Conservation (phyloP, 2,797 vertebrate species). For the Coluber constrictor region DNA sequence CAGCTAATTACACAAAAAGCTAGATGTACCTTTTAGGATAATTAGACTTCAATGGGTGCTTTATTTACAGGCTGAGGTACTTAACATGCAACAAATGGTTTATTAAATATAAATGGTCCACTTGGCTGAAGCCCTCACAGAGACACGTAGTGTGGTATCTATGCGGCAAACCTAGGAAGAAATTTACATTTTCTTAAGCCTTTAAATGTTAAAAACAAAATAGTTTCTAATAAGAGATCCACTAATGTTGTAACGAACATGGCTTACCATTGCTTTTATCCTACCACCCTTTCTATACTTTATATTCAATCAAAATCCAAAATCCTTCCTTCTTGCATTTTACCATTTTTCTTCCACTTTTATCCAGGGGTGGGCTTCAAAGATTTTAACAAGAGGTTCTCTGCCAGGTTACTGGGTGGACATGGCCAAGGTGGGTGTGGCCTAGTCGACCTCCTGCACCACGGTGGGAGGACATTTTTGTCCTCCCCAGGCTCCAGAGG, state of each 20-base stretch:
- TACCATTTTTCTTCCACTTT: background rate
- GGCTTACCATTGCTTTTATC: background rate
- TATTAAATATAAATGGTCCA: slow-evolving; percentile 45
- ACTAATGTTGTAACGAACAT: background rate
- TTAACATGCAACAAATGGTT: slow-evolving; percentile 34
- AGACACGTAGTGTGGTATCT: background rate
- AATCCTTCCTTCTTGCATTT: background rate
- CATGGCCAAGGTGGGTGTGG: too few relatives aligned
- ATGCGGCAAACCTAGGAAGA: background rate
- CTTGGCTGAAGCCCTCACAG: slow-evolving; percentile 32
- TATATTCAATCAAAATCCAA: background rate
- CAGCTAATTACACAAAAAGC: slow-evolving; percentile 57
- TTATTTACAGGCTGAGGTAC: slow-evolving; percentile 38
- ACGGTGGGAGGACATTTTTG: too few relatives aligned
- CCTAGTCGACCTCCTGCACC: too few relatives aligned
- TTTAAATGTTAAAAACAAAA: background rate
- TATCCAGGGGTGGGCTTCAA: too few relatives aligned
- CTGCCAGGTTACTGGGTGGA: too few relatives aligned
- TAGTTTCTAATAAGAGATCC: background rate
- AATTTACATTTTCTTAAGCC: background rate
- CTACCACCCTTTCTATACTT: background rate
- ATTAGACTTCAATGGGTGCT: slow-evolving; percentile 55
- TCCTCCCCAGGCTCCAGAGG: too few relatives aligned
- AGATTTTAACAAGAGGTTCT: too few relatives aligned
- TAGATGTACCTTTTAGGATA: slow-evolving; percentile 51